Base-by-base conservation (phyloP, 1,140 invertebrate genomes). In the Cataglyphis hispanica region DNA sequence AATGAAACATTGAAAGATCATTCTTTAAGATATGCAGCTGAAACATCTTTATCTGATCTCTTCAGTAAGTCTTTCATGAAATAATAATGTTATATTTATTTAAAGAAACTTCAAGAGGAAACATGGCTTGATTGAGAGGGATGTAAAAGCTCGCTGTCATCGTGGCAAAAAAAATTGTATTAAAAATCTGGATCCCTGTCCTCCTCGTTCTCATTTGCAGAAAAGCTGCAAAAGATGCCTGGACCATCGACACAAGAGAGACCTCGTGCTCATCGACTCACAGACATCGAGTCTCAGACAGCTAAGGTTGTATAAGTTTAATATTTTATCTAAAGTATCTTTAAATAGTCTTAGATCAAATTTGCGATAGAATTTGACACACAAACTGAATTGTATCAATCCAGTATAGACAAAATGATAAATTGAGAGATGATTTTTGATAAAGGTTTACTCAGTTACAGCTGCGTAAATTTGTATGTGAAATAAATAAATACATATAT, bases 251-350 rank as follows among this genome's bases (percentile, higher is more conserved):
- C 91, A 63, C 84, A 93, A 77, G 94, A 95, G 56, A 93, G 94
- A 89, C 94, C 94, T 86, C 93, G 94, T 67, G 94, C 93, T n/a
- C 94, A 94, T 84, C 91, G 93, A 83, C 93, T 95, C 53, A 95
- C 90, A 76, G 94, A 95, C 85, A 94, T 95, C 87, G 94, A 95
- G 91, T 92, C 93, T 22, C 94, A 94, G 50, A 74, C 91, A n/a
- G 87, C 91, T 22, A 95, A 95, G 91, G 94, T 95, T 86, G 22
- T 58, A 75, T 2, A 10, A 25, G 70, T 58, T 16, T 4, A 22
- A n/a, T 46, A 46, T 13, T 16, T 10, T 11, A 37, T 34, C 43
- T 27, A 50, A 50, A 43, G 16, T 63, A 27, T 25, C 25, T 31
- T 4, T 50, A 50, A 2, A 6, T 50, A 50, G 4, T 50, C 16